Evolutionary conservation across 2,113 vertebrate species (phyloP).

Genomic region (Platichthys flesus): DNA sequence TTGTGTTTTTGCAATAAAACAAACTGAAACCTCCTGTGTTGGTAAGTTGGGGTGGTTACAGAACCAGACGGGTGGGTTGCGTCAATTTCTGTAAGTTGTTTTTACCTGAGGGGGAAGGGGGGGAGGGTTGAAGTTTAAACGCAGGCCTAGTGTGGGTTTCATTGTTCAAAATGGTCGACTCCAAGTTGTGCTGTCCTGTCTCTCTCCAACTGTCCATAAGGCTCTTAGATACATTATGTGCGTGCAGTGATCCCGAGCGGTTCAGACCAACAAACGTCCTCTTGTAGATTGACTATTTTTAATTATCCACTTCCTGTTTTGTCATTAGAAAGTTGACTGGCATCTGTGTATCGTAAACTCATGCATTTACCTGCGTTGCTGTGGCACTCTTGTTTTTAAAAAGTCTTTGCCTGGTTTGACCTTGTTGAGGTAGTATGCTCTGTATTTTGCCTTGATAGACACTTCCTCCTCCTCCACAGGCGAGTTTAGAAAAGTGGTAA

Average conservation of each 20-base stretch:
- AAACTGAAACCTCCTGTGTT: slow-evolving; percentile 99
- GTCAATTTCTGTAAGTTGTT: slow-evolving; percentile 55
- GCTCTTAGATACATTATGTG: slow-evolving; percentile 60
- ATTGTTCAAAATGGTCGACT: slow-evolving; percentile 66
- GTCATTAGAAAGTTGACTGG: slow-evolving; percentile 48
- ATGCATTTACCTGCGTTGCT: slow-evolving; percentile 72
- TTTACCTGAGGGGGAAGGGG: neutral
- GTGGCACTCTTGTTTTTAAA: slow-evolving; percentile 42
- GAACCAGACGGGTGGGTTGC: slow-evolving; percentile 80
- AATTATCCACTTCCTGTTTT: slow-evolving; percentile 44
- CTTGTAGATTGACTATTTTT: slow-evolving; percentile 43
- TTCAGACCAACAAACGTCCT: slow-evolving; percentile 57
- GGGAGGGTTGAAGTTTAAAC: slow-evolving; percentile 11
- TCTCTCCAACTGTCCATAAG: slow-evolving; percentile 81
- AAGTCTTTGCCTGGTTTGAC: slow-evolving; percentile 60
- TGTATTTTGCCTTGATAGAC: slow-evolving; percentile 78
- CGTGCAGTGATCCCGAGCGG: slow-evolving; percentile 44
- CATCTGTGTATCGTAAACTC: slow-evolving; percentile 47
- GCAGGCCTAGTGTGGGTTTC: slow-evolving; percentile 32
- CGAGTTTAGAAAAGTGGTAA: slow-evolving; percentile 85
- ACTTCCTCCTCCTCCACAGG: slow-evolving; percentile 86
- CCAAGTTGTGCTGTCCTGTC: slow-evolving; percentile 76
- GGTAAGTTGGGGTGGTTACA: slow-evolving; percentile 92
- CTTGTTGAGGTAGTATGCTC: slow-evolving; percentile 75
- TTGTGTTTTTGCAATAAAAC: slow-evolving; percentile 99